Evolutionary conservation across 2,797 vertebrate species (phyloP).

Genomic region (Choloepus didactylus): DNA sequence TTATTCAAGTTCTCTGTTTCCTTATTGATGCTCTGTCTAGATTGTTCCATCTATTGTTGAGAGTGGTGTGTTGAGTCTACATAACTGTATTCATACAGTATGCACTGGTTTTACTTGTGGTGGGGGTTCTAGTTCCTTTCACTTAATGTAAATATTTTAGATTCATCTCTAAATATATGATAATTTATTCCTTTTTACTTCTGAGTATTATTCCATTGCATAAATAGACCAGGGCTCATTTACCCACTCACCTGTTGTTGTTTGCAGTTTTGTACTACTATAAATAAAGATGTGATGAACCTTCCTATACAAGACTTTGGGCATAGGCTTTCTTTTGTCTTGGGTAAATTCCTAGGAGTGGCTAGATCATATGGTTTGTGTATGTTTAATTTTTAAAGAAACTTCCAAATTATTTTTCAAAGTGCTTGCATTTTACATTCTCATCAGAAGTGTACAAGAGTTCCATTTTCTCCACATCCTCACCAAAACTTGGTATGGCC

Average conservation of each 20-base stretch:
- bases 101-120: background rate
- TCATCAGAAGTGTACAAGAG: too few species aligned
- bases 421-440: background rate
- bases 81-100: background rate
- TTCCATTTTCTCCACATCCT: background rate
- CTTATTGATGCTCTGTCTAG: too few species aligned
- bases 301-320: background rate
- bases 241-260: background rate
- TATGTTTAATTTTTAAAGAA: background rate
- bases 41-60: too few species aligned
- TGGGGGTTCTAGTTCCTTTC: background rate
- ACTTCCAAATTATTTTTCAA: background rate
- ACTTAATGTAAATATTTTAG: constrained; percentile 26
- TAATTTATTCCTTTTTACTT: background rate
- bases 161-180: background rate
- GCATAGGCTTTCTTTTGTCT: background rate
- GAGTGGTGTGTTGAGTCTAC: background rate
- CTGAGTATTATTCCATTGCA: background rate
- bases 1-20: too few species aligned
- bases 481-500: background rate
- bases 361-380: background rate
- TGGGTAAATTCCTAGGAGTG: background rate
- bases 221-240: background rate
- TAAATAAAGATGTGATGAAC: background rate
- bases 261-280: background rate